Evolutionary conservation across 2,113 vertebrate species (phyloP).

Genomic region (Pycnonotus jocosus): DNA sequence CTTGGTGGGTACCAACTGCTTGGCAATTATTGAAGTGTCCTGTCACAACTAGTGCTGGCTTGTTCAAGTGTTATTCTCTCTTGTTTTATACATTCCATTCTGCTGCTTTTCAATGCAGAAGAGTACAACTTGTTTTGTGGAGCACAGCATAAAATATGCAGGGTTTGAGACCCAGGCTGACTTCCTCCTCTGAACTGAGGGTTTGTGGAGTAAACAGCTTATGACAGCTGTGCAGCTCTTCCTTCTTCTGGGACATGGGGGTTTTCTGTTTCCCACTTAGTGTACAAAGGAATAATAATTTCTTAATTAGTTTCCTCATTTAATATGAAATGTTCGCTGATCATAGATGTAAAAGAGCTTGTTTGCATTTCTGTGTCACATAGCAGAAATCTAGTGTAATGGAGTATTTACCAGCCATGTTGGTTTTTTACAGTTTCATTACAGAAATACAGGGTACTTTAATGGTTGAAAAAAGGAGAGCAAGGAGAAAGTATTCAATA

Average conservation of each 20-base stretch:
- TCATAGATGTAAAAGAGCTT: neutral
- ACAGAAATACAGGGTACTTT: neutral
- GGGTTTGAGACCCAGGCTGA: neutral
- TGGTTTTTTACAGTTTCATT: neutral
- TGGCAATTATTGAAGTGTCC: neutral
- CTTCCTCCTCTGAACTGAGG: neutral
- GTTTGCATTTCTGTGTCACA: neutral
- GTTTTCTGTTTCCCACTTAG: neutral
- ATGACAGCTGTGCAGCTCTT: neutral
- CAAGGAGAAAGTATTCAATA: neutral
- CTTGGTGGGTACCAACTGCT: fast-evolving
- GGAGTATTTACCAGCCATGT: neutral
- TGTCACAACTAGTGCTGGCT: fast-evolving
- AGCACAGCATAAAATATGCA: neutral
- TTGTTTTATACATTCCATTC: neutral
- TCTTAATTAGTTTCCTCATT: neutral
- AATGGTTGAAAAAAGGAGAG: neutral
- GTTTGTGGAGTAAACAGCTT: neutral
- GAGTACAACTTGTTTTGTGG: neutral
- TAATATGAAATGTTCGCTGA: neutral
- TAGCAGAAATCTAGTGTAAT: neutral
- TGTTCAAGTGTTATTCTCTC: neutral
- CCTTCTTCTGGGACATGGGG: fast-evolving
- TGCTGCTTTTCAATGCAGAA: neutral
- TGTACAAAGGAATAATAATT: neutral